A percentile compares a stretch with the other conserved stretches of the same genome.
phyloP scores from a whole-genome alignment of 1,140 invertebrate species.

The Chironomus tepperi region DNA sequence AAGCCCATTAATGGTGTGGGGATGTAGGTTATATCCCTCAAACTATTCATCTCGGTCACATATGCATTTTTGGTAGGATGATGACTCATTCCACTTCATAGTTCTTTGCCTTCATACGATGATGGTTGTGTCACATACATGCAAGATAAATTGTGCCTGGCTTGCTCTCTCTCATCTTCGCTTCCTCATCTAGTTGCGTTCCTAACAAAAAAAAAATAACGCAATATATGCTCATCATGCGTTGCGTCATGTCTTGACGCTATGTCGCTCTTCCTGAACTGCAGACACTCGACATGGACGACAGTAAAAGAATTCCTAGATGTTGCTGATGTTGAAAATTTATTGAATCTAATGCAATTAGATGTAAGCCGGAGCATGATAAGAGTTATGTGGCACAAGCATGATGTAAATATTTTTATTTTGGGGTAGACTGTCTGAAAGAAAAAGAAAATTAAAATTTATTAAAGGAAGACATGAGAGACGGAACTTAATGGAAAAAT shows the following conservation, averaged over 20 bases:
- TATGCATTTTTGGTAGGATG: background rate
- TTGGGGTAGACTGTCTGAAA: background rate
- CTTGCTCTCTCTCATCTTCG: no score
- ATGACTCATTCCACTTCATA: background rate
- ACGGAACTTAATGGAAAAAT: background rate
- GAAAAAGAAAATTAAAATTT: background rate
- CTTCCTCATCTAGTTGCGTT: no score
- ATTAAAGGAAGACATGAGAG: background rate
- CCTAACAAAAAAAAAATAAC: no score
- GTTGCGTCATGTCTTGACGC: background rate
- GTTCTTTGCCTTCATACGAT: no score
- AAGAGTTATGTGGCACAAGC: background rate
- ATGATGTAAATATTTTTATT: no score
- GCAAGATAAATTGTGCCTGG: no score
- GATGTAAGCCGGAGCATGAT: background rate
- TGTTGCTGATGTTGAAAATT: background rate
- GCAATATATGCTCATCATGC: background rate
- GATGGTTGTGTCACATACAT: no score
- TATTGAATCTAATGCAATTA: slow-evolving; percentile 14
- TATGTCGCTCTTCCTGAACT: background rate
- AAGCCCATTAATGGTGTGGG: background rate
- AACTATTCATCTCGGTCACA: background rate
- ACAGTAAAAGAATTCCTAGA: background rate
- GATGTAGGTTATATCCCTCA: background rate
- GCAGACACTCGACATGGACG: no score